These are phyloP conservation scores for Tetrax tetrax DNA, from an alignment of 2,113 vertebrate genomes.

Conservation along the genomic window DNA sequence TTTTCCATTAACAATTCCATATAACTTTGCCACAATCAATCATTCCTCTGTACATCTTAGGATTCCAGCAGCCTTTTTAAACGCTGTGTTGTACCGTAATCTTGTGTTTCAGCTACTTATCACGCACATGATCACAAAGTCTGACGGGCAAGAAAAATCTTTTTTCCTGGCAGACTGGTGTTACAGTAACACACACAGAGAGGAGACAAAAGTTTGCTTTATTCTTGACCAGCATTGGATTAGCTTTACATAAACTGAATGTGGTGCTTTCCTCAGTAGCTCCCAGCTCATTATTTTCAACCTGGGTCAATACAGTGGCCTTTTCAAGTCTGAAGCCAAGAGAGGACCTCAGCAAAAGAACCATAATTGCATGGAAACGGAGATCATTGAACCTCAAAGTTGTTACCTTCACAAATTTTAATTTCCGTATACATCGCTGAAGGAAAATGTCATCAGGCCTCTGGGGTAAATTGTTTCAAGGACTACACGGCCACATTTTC, in stretches of 20 bases:
- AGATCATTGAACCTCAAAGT: slow-evolving; percentile 11
- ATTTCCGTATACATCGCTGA: slow-evolving; percentile 1
- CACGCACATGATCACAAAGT: neutral
- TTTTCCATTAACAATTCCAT: neutral
- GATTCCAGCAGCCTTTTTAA: neutral
- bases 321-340: neutral
- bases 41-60: neutral
- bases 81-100: fast-evolving
- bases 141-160: neutral
- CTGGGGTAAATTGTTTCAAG: neutral
- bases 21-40: neutral
- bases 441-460: slow-evolving; percentile 37
- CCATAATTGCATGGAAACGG: slow-evolving; percentile 14
- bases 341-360: neutral
- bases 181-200: neutral
- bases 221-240: neutral
- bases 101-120: neutral
- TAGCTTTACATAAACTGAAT: neutral
- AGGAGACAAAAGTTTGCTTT: neutral
- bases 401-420: slow-evolving; percentile 38
- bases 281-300: neutral
- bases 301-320: neutral
- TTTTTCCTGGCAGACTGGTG: neutral
- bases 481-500: neutral
- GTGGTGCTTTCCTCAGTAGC: neutral